Percentiles rank a stretch among this genome's conserved stretches.
Evolutionary conservation across 2,113 vertebrate genomes (phyloP).

Genomic region (Helogale parvula): DNA sequence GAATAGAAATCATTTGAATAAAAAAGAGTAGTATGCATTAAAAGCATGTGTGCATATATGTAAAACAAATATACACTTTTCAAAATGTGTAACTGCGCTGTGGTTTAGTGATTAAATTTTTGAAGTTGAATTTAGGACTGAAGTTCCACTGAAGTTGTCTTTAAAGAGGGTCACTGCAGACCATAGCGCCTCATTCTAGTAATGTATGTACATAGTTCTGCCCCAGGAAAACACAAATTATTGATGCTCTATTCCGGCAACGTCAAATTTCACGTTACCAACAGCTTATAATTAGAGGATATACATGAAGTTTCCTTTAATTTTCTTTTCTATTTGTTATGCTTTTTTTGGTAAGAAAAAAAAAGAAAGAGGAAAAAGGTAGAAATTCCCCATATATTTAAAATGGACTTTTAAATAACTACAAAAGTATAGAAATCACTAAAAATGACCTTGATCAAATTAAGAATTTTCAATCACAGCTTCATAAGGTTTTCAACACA

Average conservation of each 20-base stretch:
- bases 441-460: background rate
- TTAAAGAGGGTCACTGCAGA: conserved; percentile 12
- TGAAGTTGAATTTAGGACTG: background rate
- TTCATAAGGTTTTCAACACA: background rate
- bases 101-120: background rate
- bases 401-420: background rate
- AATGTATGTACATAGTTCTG: background rate
- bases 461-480: background rate
- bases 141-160: background rate
- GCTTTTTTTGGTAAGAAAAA: background rate
- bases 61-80: background rate
- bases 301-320: background rate
- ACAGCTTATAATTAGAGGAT: conserved; percentile 5
- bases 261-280: background rate
- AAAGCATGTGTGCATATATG: background rate
- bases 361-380: background rate
- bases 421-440: background rate
- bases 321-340: conserved; percentile 21
- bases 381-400: background rate
- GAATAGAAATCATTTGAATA: conserved; percentile 1
- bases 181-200: background rate
- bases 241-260: background rate
- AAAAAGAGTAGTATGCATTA: background rate
- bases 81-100: background rate
- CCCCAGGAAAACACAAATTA: background rate